phyloP scores from a whole-genome alignment of 2,113 vertebrate species.

The Oryzias celebensis region DNA sequence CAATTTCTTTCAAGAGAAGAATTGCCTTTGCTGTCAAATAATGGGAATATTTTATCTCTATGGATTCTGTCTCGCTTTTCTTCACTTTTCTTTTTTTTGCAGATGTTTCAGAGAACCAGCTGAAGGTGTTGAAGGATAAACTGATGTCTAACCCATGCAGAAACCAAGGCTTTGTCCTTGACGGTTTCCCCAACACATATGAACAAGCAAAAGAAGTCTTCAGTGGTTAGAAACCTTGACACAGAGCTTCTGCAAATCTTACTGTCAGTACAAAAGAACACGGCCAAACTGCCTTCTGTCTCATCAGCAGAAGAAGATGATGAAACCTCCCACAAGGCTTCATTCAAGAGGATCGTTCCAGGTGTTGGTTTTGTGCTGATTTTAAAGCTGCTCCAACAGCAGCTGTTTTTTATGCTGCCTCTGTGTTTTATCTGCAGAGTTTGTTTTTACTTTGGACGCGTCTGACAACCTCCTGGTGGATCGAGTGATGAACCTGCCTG shows the following conservation, averaged over 20 bases:
- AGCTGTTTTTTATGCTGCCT: not conserved
- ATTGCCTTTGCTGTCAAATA: no score
- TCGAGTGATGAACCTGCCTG: slow-evolving; percentile 86
- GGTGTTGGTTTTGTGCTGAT: slow-evolving; percentile 54
- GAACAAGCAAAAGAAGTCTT: slow-evolving; percentile 87
- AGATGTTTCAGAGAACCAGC: slow-evolving; percentile 83
- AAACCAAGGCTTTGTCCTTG: slow-evolving; percentile 93
- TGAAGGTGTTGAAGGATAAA: slow-evolving; percentile 83
- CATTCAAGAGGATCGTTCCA: slow-evolving; percentile 75
- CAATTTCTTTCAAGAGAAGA: no score
- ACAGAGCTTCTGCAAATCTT: not conserved
- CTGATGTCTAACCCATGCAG: slow-evolving; percentile 86
- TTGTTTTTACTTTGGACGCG: slow-evolving; percentile 83
- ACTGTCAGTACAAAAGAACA: no score
- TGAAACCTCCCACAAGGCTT: slow-evolving; percentile 29
- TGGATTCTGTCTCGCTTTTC: no score
- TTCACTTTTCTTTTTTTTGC: not conserved
- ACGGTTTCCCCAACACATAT: slow-evolving; percentile 86
- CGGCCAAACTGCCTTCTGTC: not conserved
- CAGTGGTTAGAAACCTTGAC: slow-evolving; percentile 69
- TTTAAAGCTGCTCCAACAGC: not conserved
- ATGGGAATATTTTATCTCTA: no score
- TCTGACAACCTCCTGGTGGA: slow-evolving; percentile 85
- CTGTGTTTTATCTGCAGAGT: slow-evolving; percentile 74
- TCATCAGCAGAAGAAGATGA: slow-evolving; percentile 76